Percentiles rank a stretch among this genome's conserved stretches.
These are phyloP conservation scores for Blomia tropicalis DNA, from an alignment of 2,888 invertebrate species.

Conservation along the genomic window DNA sequence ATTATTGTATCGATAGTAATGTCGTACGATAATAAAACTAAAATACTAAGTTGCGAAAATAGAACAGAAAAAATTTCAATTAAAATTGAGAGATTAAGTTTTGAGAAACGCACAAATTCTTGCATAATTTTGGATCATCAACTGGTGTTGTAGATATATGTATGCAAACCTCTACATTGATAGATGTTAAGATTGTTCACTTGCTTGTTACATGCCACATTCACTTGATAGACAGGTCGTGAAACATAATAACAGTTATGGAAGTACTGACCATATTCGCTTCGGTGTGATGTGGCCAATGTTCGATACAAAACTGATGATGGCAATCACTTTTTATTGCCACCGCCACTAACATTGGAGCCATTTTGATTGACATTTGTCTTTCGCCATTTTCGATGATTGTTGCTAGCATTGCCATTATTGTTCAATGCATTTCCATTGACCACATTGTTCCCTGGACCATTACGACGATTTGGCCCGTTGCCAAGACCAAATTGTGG, in stretches of 20 bases:
- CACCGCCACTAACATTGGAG: background rate
- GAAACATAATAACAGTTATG: too few relatives aligned
- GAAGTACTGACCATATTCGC: too few relatives aligned
- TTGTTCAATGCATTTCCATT: background rate
- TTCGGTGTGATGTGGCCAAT: too few relatives aligned
- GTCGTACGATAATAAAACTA: too few relatives aligned
- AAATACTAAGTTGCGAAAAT: too few relatives aligned
- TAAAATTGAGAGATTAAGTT: background rate
- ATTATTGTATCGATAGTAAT: too few relatives aligned
- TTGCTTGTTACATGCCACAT: too few relatives aligned
- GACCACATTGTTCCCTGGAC: background rate
- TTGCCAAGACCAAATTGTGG: background rate
- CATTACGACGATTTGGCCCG: background rate
- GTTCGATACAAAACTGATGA: too few relatives aligned
- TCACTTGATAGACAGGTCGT: too few relatives aligned
- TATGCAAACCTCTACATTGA: too few relatives aligned
- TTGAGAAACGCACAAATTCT: background rate
- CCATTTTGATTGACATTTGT: background rate
- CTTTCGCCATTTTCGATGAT: constrained; percentile 11
- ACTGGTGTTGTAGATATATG: background rate
- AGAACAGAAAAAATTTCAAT: background rate
- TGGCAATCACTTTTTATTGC: background rate
- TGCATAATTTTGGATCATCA: background rate
- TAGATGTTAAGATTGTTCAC: too few relatives aligned
- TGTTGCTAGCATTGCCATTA: background rate